A percentile compares a stretch with the other conserved stretches of the same genome.
Evolutionary conservation across 2,888 invertebrate species (phyloP).

Genomic region (Spisula subtruncata): DNA sequence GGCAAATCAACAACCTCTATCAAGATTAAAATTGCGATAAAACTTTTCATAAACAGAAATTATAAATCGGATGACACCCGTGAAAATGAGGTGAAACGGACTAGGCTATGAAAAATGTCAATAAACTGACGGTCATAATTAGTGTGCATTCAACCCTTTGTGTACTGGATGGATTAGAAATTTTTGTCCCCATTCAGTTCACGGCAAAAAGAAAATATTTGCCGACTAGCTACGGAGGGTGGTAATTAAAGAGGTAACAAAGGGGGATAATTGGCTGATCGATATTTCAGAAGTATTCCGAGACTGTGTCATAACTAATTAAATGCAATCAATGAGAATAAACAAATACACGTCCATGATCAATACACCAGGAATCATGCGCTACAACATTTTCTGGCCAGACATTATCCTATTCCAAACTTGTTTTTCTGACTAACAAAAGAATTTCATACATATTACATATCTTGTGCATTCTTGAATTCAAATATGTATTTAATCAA

Average conservation of each 20-base stretch:
- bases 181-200: conserved; percentile 48
- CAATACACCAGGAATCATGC: conserved; percentile 8
- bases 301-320: conserved; percentile 55
- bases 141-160: conserved; percentile 52
- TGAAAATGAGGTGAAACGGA: conserved; percentile 52
- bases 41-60: conserved; percentile 57
- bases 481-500: neutral
- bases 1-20: conserved; percentile 58
- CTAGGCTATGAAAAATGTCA: conserved; percentile 52
- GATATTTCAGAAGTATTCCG: conserved; percentile 58
- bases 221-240: conserved; percentile 58
- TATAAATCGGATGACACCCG: conserved; percentile 59
- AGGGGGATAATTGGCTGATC: conserved; percentile 62
- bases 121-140: conserved; percentile 58
- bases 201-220: conserved; percentile 66
- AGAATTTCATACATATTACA: too few relatives aligned
- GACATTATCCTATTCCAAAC: neutral
- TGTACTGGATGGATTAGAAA: conserved; percentile 63
- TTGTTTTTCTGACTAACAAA: neutral
- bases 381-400: neutral
- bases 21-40: conserved; percentile 57
- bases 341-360: conserved; percentile 36
- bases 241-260: conserved; percentile 60
- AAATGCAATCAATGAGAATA: conserved; percentile 54
- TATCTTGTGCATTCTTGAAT: neutral